These are phyloP conservation scores for Delphinus delphis DNA, from an alignment of 2,113 vertebrate genomes.

Conservation along the genomic window DNA sequence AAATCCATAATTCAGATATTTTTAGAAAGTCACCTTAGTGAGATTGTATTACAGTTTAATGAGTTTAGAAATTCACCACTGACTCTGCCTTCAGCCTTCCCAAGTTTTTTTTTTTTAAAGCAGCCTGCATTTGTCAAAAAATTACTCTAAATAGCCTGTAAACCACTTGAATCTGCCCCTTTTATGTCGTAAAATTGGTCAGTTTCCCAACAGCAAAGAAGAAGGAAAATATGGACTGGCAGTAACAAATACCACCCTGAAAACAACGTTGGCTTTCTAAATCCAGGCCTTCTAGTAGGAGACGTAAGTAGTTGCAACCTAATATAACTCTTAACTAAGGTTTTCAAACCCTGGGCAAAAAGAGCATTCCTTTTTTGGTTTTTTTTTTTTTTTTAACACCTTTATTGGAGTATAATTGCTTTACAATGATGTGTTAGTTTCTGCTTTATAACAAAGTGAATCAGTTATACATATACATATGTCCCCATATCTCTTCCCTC, in stretches of 20 bases:
- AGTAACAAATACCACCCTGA: conserved; percentile 21
- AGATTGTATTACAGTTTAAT: conserved; percentile 28
- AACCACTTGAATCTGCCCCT: conserved; percentile 21
- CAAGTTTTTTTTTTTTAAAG: conserved; percentile 15
- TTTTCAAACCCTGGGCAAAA: conserved; percentile 27
- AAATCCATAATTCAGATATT: not conserved
- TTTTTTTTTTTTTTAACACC: too few relatives aligned
- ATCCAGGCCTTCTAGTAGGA: conserved; percentile 6
- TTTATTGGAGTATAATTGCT: too few relatives aligned
- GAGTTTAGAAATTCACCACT: conserved; percentile 47
- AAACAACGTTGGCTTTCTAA: conserved; percentile 28
- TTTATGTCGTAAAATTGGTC: conserved; percentile 51
- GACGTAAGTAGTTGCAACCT: not conserved
- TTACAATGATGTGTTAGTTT: not conserved
- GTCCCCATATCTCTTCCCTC: too few relatives aligned
- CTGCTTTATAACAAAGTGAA: not conserved
- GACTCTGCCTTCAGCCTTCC: conserved; percentile 34
- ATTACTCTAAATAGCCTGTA: conserved; percentile 50
- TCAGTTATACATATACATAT: too few relatives aligned
- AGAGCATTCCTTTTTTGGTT: not conserved
- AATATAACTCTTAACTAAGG: conserved; percentile 22
- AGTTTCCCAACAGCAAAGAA: conserved; percentile 49
- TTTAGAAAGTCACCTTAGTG: not conserved
- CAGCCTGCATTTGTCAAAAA: conserved; percentile 44
- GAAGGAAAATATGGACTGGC: conserved; percentile 31